Evolutionary conservation across 2,797 vertebrate genomes (phyloP), one percentile per base, ranked within the genome.

Genomic region (Distichodus sexfasciatus): DNA sequence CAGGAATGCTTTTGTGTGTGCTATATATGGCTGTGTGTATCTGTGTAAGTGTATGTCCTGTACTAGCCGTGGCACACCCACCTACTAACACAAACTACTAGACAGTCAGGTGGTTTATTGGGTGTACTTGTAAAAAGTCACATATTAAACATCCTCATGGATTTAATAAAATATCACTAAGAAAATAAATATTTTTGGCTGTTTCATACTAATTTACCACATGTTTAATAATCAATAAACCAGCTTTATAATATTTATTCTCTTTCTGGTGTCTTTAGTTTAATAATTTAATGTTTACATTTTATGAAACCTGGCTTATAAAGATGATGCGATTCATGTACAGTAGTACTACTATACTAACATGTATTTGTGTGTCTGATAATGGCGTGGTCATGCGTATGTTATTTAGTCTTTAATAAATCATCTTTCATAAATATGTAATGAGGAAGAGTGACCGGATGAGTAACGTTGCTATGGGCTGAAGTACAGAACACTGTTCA

Each of bases 21-120:
- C n/a, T n/a, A n/a, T n/a, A n/a, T n/a, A n/a, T 31, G 9, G 31
- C 41, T 48, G 60, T 66, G 57, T 63, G 51, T 64, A 51, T 38
- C 9, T 33, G 48, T 58, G 47, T 69, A n/a, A n/a, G 69, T 74
- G 65, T 63, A 14, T 70, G 72, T 71, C 79, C 51, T 58, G 19
- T 11, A 57, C 74, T 66, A 72, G 31, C 3, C 51, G 7, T 10
- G 19, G 24, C 40, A 29, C 41, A 64, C 23, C 50, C 36, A 38
- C 51, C 31, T 2, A 36, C 51, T 55, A 31, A 36, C 11, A 57
- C 19, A 57, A 6, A 29, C 26, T 41, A 60, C 33, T 53, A 9
- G 41, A 54, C 59, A 36, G 46, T 15, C 3, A 36, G 40, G 15
- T 19, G 64, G 63, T 19, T 10, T 6, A 12, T 2, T 10, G 11